Percentiles rank a stretch among this genome's conserved stretches.
Evolutionary conservation across 2,888 invertebrate species (phyloP).

Genomic region (Sacculina carcini): DNA sequence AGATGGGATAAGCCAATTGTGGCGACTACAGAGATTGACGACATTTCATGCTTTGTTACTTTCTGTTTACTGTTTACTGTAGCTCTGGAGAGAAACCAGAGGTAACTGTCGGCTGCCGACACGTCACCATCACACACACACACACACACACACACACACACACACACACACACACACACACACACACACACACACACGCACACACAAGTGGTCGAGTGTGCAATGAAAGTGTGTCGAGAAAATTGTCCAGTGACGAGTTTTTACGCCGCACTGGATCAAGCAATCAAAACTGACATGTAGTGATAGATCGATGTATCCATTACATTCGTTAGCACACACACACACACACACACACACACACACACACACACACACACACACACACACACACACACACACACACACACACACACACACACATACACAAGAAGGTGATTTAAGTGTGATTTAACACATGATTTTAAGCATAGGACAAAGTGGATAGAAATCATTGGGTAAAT

Average conservation of each 20-base stretch:
- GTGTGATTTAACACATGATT: too few relatives aligned
- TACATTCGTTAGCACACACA: too few relatives aligned
- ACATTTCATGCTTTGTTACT: too few relatives aligned
- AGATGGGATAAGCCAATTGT: too few relatives aligned
- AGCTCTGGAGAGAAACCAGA: too few relatives aligned
- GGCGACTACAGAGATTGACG: too few relatives aligned
- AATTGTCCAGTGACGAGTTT: background rate
- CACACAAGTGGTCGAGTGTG: background rate
- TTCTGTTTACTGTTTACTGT: too few relatives aligned
- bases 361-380: background rate
- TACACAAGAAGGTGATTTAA: background rate
- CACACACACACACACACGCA: background rate
- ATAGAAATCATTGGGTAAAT: too few relatives aligned
- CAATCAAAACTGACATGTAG: too few relatives aligned
- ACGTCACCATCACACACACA: constrained; percentile 1
- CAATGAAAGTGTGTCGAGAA: background rate
- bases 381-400: background rate
- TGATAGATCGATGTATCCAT: too few relatives aligned
- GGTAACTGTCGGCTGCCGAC: too few relatives aligned
- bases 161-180: background rate
- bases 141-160: background rate
- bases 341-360: background rate
- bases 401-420: background rate
- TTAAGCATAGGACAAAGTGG: too few relatives aligned
- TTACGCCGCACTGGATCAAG: background rate